Base-by-base conservation (phyloP, 1,140 invertebrate species). In the Bombus pyrosoma region DNA sequence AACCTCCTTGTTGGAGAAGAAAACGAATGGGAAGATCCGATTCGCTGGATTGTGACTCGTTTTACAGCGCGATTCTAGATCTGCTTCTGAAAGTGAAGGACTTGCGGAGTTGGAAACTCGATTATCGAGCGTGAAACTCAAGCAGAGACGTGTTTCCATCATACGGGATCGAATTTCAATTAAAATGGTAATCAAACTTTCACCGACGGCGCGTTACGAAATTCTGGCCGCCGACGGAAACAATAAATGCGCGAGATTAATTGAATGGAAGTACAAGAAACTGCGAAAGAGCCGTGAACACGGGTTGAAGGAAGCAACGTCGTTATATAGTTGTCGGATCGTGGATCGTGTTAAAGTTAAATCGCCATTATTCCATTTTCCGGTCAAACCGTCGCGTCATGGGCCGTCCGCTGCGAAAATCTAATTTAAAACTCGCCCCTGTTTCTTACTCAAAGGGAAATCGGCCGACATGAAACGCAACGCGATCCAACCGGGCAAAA, bases 131-230 rank as follows among this genome's bases (percentile, higher is more conserved):
- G 62, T 34, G 28, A 39, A 66, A 28, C 6, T 66, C 15, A 47
- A n/a, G 18, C 25, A 32, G 10, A 47, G 9, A 22, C 47, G 47
- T 53, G 47, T 80, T 12, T 80, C 37, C 28, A 41, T 81, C 34
- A 5, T 9, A 18, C 47, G 1, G 4, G 37, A n/a, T 59, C 34
- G 43, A n/a, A 57, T 81, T 72, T 15, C 47, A 39, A 53, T 81
- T 72, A 41, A 71, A 81, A 71, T 57, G 47, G 28, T 59, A 32
- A 81, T 81, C 22, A 72, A 72, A 59, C 37, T 39, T 81, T 66
- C 37, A 53, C n/a, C 43, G 37, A 22, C 66, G 4, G 2, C 32
- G 8, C n/a, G 62, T 66, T 13, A 68, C 37, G 59, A 28, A 25
- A 57, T 69, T 69, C 43, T 47, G 78, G 3, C 53, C 34, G 28